Conservation (phyloP, 1,140 invertebrate genomes). For the Drosophila melanica region DNA sequence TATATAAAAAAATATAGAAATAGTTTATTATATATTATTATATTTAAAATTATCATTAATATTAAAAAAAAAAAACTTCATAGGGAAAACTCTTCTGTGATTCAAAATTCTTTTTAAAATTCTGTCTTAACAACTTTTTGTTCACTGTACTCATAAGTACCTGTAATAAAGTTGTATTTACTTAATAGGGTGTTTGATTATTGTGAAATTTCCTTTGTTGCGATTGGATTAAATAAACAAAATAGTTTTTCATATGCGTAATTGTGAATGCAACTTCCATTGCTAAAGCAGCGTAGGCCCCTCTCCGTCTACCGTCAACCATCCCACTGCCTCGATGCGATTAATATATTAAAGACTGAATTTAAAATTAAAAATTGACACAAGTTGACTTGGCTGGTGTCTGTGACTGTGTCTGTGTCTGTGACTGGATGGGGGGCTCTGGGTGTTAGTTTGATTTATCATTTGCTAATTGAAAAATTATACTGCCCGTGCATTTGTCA, state of each 20-base stretch:
- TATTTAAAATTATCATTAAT: no score
- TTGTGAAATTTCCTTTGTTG: background rate
- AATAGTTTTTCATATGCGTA: constrained; percentile 65
- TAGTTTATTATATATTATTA: no score
- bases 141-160: background rate
- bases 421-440: constrained; percentile 15
- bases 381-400: constrained; percentile 44
- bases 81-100: no score
- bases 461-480: constrained; percentile 84
- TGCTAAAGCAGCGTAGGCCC: constrained; percentile 1
- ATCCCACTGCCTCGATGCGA: constrained; percentile 44
- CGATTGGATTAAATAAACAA: constrained; percentile 54
- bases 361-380: constrained; percentile 70
- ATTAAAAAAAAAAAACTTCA: no score
- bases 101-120: no score
- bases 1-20: no score
- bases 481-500: constrained; percentile 76
- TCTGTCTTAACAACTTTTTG: no score
- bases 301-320: no score
- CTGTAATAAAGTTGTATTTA: background rate
- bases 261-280: constrained; percentile 56
- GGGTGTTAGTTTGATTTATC: constrained; percentile 82
- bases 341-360: constrained; percentile 76
- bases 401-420: background rate
- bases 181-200: constrained; percentile 10